Evolutionary conservation across 1,140 invertebrate genomes (phyloP).

Genomic region (Hirudo medicinalis): DNA sequence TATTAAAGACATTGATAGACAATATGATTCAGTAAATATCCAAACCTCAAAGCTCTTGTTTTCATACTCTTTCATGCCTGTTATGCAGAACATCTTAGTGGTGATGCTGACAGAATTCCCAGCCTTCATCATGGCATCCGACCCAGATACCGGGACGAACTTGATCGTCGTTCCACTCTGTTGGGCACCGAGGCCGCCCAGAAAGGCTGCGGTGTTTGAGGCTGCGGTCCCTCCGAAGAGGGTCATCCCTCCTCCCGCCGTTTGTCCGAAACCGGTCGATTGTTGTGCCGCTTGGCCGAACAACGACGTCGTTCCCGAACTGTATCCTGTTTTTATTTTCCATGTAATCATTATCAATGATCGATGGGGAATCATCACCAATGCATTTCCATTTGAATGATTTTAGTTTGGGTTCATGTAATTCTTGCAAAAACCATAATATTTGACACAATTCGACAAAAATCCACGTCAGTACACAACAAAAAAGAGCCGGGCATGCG

Average conservation of each 20-base stretch:
- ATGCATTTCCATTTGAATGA: too few relatives aligned
- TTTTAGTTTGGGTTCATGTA: too few relatives aligned
- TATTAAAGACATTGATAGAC: too few relatives aligned
- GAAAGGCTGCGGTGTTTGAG: neutral
- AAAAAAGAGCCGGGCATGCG: too few relatives aligned
- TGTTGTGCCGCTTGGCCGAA: neutral
- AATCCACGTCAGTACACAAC: too few relatives aligned
- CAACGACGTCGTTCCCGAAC: neutral
- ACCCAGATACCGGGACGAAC: slow-evolving; percentile 70
- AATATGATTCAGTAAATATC: slow-evolving; percentile 5
- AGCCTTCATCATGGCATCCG: slow-evolving; percentile 73
- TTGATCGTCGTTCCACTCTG: slow-evolving; percentile 62
- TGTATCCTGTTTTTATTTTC: too few relatives aligned
- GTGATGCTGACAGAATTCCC: slow-evolving; percentile 65
- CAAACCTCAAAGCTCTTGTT: slow-evolving; percentile 67
- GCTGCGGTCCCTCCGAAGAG: neutral
- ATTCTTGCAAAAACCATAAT: too few relatives aligned
- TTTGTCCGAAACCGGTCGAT: neutral
- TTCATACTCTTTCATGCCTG: slow-evolving; percentile 95
- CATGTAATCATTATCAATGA: too few relatives aligned
- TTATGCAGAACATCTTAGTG: slow-evolving; percentile 86
- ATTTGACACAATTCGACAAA: too few relatives aligned
- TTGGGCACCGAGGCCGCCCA: neutral
- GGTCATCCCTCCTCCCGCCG: neutral
- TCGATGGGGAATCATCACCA: too few relatives aligned